Conservation (phyloP, 1,140 invertebrate genomes). For the Berghia stephanieae region DNA sequence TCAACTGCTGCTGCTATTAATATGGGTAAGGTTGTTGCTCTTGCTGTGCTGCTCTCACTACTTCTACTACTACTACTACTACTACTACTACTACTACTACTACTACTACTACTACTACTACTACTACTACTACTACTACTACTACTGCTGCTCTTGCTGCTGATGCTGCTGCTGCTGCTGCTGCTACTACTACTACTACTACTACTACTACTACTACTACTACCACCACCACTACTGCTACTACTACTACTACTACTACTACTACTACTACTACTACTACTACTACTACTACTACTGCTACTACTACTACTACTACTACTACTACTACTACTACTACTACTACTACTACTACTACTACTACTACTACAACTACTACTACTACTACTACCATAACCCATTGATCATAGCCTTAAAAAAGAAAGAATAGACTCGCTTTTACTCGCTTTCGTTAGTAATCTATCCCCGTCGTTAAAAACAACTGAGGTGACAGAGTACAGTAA, state of each 20-base stretch:
- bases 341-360: conserved; percentile 8
- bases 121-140: conserved; percentile 7
- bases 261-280: conserved; percentile 7
- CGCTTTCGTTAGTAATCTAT: too few species aligned
- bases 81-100: conserved; percentile 7
- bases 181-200: not conserved
- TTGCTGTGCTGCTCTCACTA: not conserved
- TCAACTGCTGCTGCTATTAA: not conserved
- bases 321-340: conserved; percentile 7
- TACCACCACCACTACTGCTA: conserved; percentile 3
- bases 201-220: conserved; percentile 7
- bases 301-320: conserved; percentile 7
- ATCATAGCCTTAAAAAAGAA: too few species aligned
- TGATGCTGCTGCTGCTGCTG: not conserved
- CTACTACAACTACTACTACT: conserved; percentile 2
- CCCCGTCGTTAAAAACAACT: too few species aligned
- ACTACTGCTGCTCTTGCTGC: not conserved
- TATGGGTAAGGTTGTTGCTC: not conserved
- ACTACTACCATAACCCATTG: conserved; percentile 3
- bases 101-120: conserved; percentile 8
- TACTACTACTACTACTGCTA: not conserved
- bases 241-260: conserved; percentile 7
- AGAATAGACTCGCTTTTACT: too few species aligned
- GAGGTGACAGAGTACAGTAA: too few species aligned
- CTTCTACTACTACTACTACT: conserved; percentile 2